Conservation (phyloP, 2,888 invertebrate species). For the Drosophila testacea region DNA sequence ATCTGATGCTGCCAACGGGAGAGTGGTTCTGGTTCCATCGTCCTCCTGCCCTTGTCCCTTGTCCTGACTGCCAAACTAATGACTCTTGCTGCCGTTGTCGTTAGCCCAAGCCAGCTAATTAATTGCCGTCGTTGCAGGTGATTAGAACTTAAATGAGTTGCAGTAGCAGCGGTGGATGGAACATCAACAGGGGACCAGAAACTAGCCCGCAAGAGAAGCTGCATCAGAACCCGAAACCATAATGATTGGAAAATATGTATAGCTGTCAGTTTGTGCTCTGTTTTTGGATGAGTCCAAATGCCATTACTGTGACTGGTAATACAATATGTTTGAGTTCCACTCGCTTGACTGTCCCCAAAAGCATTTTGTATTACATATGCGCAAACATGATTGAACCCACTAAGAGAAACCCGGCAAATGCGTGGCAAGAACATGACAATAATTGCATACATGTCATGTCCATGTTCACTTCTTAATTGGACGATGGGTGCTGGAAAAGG, state of each 20-base stretch:
- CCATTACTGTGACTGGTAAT: slow-evolving; percentile 12
- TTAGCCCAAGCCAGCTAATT: slow-evolving; percentile 65
- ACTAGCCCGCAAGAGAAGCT: slow-evolving; percentile 21
- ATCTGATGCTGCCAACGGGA: slow-evolving; percentile 60
- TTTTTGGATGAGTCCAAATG: slow-evolving; percentile 13
- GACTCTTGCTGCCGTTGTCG: slow-evolving; percentile 68
- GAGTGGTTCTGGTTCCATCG: slow-evolving; percentile 14
- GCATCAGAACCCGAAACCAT: slow-evolving; percentile 32
- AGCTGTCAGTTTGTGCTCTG: slow-evolving; percentile 23
- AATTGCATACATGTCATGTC: not conserved
- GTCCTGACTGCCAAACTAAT: slow-evolving; percentile 62
- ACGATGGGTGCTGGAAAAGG: not conserved
- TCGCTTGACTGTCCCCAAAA: slow-evolving; percentile 10
- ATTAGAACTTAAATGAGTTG: slow-evolving; percentile 79
- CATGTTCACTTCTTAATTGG: not conserved
- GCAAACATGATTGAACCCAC: slow-evolving; percentile 22
- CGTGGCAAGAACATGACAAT: not conserved
- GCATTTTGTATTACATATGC: slow-evolving; percentile 17
- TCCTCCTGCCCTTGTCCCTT: slow-evolving; percentile 24
- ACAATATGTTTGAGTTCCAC: slow-evolving; percentile 35
- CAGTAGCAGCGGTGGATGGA: slow-evolving; percentile 36
- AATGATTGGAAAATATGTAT: slow-evolving; percentile 45
- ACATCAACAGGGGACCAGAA: slow-evolving; percentile 15
- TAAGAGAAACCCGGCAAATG: not conserved
- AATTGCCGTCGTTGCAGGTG: slow-evolving; percentile 79